Conservation (phyloP, 1,140 invertebrate species). For the Pseudomyrmex cubaensis region DNA sequence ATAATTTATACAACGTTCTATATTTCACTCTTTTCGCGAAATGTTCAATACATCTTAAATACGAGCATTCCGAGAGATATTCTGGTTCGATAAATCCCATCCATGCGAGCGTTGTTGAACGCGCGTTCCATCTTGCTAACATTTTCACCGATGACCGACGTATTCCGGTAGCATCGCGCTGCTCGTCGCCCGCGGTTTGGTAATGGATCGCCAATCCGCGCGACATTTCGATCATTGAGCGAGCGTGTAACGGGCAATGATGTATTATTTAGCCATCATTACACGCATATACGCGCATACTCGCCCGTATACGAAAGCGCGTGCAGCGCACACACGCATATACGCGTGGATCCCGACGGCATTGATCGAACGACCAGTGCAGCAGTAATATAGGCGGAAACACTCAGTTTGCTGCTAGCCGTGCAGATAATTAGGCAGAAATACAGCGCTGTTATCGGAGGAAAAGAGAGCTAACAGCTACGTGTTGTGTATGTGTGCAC, state of each 20-base stretch:
- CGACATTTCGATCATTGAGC: slow-evolving; percentile 63
- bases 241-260: slow-evolving; percentile 47
- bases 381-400: slow-evolving; percentile 32
- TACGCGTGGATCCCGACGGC: not conserved
- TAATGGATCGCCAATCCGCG: slow-evolving; percentile 57
- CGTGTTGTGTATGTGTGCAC: not conserved
- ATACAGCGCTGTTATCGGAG: slow-evolving; percentile 3
- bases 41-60: not conserved
- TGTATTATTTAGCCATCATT: slow-evolving; percentile 57
- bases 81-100: not conserved
- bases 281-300: not conserved
- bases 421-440: slow-evolving; percentile 17
- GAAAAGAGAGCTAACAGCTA: slow-evolving; percentile 7
- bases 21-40: too few relatives aligned
- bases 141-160: slow-evolving; percentile 50
- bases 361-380: slow-evolving; percentile 42
- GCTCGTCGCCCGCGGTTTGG: slow-evolving; percentile 49
- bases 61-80: not conserved
- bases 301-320: too few relatives aligned
- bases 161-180: slow-evolving; percentile 55
- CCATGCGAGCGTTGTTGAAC: slow-evolving; percentile 9
- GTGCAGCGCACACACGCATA: too few relatives aligned
- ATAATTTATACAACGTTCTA: too few relatives aligned
- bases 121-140: slow-evolving; percentile 53
- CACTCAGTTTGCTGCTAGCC: not conserved